Conservation (phyloP, 2,888 invertebrate species). For the Electrophaes corylata region DNA sequence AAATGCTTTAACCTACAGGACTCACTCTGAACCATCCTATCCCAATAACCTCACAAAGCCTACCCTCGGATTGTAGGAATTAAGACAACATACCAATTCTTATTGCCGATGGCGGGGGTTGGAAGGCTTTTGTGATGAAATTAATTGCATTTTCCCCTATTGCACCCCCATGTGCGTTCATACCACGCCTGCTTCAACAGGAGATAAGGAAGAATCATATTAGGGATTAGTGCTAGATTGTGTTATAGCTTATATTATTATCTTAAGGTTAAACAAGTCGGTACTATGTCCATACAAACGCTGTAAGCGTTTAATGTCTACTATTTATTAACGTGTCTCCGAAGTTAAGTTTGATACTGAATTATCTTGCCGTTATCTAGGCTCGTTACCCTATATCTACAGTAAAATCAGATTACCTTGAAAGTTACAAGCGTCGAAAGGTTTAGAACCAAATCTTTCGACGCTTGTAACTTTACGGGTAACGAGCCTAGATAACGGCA, state of each 20-base stretch:
- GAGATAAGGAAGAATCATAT: constrained; percentile 26
- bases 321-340: too few relatives aligned
- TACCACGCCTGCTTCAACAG: constrained; percentile 31
- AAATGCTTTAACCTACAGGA: background rate
- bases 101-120: constrained; percentile 41
- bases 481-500: too few relatives aligned
- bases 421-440: too few relatives aligned
- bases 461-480: too few relatives aligned
- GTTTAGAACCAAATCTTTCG: too few relatives aligned
- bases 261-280: background rate
- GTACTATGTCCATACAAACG: too few relatives aligned
- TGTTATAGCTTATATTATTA: background rate
- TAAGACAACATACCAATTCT: constrained; percentile 39
- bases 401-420: too few relatives aligned
- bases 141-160: constrained; percentile 75
- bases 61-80: constrained; percentile 31
- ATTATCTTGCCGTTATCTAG: too few relatives aligned
- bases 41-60: constrained; percentile 17
- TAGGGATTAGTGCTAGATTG: constrained; percentile 8
- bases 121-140: constrained; percentile 72
- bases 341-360: too few relatives aligned
- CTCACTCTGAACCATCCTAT: background rate
- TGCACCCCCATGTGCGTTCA: constrained; percentile 48
- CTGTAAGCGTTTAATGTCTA: too few relatives aligned
- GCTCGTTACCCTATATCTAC: too few relatives aligned